Conservation (phyloP, 2,888 invertebrate genomes). For the Odontothrips loti region DNA sequence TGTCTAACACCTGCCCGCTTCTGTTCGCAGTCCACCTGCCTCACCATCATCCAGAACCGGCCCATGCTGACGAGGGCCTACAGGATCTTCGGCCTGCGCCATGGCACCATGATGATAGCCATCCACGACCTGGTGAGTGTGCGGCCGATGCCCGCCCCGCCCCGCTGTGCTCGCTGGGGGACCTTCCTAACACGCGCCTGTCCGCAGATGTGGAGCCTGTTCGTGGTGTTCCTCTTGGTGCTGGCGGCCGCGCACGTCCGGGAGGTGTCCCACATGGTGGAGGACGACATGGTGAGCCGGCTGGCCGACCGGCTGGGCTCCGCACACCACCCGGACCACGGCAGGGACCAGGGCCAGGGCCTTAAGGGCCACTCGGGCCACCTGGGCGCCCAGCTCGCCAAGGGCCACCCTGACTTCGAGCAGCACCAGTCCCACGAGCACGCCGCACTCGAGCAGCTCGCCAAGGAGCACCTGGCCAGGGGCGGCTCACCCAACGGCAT, state of each 20-base stretch:
- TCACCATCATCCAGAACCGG: neutral
- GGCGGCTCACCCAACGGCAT: too few relatives aligned
- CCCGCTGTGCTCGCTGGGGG: too few relatives aligned
- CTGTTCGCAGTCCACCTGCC: too few relatives aligned
- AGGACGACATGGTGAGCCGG: neutral
- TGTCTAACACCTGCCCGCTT: too few relatives aligned
- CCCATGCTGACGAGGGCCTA: neutral
- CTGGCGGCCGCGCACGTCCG: neutral
- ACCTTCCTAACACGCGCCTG: neutral
- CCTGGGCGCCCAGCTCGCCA: neutral
- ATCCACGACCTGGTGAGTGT: conserved; percentile 3
- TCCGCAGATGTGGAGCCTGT: neutral
- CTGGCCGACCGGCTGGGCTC: neutral
- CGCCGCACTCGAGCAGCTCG: neutral
- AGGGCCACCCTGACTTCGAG: neutral
- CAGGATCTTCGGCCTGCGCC: neutral
- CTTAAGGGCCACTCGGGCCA: neutral
- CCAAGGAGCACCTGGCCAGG: neutral
- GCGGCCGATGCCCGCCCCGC: neutral
- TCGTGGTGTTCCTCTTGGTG: conserved; percentile 3
- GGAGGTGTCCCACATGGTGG: neutral
- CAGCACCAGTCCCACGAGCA: too few relatives aligned
- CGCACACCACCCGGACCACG: neutral
- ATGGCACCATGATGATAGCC: neutral
- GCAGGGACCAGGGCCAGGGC: neutral